Base-by-base conservation (phyloP, 2,888 invertebrate species). In the Drosophila anceps region DNA sequence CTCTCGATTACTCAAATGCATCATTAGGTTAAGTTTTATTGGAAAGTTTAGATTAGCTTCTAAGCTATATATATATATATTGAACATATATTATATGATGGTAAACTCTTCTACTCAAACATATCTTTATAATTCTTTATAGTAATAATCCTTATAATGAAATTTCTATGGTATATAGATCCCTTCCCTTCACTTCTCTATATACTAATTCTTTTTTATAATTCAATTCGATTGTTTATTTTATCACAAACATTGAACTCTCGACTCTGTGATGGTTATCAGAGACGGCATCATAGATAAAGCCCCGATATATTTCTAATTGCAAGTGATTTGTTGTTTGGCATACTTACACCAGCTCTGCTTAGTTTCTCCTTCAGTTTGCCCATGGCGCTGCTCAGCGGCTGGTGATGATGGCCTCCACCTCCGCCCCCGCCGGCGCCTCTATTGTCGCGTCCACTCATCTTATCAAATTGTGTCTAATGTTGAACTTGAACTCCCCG, bases 371-470 rank as follows among this genome's bases (percentile, higher is more conserved):
- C 93, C 90, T 93, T 93, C 55, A 93, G 82, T 83, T 92, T 92
- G 46, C 92, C 93, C 92, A 93, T 91, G 61, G 93, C 91, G 75
- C 82, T 92, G 84, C 91, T 92, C 63, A 92, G 81, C 73, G 90
- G 91, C 69, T 91, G 91, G 66, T 88, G 85, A 29, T 75, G 81
- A 6, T 70, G 74, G 18, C 91, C 81, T 33, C 86, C 81, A 29
- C 91, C 89, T 69, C 91, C 91, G 66, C 85, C 85, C 48, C 82
- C 73, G 73, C 91, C 91, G 81, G 88, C 90, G 69, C 90, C 89
- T 72, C 92, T 90, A 82, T 91, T 92, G 69, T 93, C 93, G 64
- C 92, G 91, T 85, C 93, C 93, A 88, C 92, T 93, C 93, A 93
- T 93, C 85, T 86, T 90, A 80, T 79, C 75, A 73, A 43, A 64